A percentile compares a stretch with the other conserved stretches of the same genome.
Evolutionary conservation across 2,797 vertebrate species (phyloP).

Genomic region (Notolepis coatsorum): DNA sequence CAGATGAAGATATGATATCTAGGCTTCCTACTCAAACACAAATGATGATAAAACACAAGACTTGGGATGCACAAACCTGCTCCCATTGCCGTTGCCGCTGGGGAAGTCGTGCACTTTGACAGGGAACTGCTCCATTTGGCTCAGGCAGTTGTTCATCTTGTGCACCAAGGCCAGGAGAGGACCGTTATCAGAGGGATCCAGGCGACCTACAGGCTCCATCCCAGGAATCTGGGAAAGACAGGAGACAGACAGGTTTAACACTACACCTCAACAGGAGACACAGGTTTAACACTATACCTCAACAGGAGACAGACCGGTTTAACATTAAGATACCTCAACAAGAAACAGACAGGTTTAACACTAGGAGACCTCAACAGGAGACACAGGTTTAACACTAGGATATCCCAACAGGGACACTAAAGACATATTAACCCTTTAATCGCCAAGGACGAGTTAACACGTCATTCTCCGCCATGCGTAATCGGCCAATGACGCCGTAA

Average conservation of each 20-base stretch:
- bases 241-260: no score
- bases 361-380: not conserved
- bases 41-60: not conserved
- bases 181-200: constrained; percentile 91
- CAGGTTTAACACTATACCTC: not conserved
- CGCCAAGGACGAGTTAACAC: not conserved
- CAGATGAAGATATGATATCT: no score
- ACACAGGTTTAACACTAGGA: not conserved
- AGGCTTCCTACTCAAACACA: no score
- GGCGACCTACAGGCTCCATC: constrained; percentile 89
- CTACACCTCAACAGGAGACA: no score
- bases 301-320: no score
- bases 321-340: no score
- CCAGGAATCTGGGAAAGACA: constrained; percentile 86
- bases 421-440: not conserved
- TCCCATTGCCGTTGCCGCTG: constrained; percentile 98
- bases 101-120: constrained; percentile 99
- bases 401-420: not conserved
- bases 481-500: no score
- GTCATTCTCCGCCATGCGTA: no score
- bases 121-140: constrained; percentile 99
- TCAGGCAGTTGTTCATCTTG: constrained; percentile 99
- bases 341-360: no score
- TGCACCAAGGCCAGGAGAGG: constrained; percentile 94
- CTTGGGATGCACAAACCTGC: constrained; percentile 86